These are phyloP conservation scores for Petroica traversi DNA, from an alignment of 2,113 vertebrate species.

Conservation along the genomic window DNA sequence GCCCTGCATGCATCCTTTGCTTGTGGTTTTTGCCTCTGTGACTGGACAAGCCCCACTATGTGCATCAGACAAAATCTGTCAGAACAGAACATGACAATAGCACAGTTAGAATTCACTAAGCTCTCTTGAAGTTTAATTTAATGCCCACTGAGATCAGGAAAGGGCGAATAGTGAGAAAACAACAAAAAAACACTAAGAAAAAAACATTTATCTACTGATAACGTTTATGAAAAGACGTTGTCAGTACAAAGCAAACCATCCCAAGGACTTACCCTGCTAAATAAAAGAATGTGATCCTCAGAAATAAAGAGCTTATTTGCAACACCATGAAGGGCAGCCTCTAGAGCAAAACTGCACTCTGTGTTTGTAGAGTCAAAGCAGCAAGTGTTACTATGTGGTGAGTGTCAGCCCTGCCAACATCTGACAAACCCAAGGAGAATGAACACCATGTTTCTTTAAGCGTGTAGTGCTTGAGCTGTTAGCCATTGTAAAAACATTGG, in stretches of 20 bases:
- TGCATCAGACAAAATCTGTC: neutral
- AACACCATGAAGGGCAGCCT: neutral
- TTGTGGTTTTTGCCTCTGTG: neutral
- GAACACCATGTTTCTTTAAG: neutral
- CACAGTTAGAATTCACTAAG: neutral
- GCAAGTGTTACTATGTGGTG: neutral
- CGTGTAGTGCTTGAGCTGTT: neutral
- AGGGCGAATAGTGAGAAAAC: neutral
- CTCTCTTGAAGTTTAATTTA: neutral
- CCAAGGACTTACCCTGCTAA: neutral
- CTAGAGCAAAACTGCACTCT: neutral
- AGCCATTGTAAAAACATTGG: neutral
- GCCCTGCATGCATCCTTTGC: neutral
- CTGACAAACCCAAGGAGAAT: neutral
- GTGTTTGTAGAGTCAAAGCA: constrained; percentile 14
- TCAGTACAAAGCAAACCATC: neutral
- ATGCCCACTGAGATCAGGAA: neutral
- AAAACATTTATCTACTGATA: neutral
- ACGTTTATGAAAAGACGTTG: neutral
- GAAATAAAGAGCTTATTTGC: constrained; percentile 23
- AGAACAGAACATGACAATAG: neutral
- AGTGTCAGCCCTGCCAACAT: neutral
- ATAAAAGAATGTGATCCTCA: neutral
- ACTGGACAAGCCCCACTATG: neutral
- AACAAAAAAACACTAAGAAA: neutral